These are phyloP conservation scores for Equus quagga DNA, from an alignment of 2,113 vertebrate species.

Conservation along the genomic window DNA sequence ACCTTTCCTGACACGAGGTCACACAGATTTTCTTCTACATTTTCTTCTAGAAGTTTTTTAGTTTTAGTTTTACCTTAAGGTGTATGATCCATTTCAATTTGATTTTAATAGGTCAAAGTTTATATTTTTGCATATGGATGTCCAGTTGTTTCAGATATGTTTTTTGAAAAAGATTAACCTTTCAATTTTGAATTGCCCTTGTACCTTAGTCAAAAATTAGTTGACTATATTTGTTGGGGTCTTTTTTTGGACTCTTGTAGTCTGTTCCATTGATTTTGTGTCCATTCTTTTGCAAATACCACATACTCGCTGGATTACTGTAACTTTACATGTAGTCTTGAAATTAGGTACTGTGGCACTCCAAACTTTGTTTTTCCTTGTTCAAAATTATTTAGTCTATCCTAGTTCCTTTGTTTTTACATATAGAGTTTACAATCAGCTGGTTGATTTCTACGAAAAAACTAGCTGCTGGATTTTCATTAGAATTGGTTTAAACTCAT, in stretches of 20 bases:
- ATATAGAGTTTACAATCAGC: not conserved
- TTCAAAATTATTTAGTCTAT: constrained; percentile 6
- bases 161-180: not conserved
- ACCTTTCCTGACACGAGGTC: not conserved
- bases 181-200: not conserved
- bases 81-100: too few species aligned
- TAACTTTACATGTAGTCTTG: not conserved
- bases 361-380: not conserved
- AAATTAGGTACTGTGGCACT: not conserved
- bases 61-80: too few species aligned
- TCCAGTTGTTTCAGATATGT: not conserved
- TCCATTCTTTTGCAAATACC: not conserved
- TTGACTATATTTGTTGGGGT: not conserved
- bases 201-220: not conserved
- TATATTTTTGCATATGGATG: too few species aligned
- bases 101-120: too few species aligned
- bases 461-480: not conserved
- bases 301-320: not conserved
- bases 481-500: not conserved
- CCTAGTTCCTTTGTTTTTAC: not conserved
- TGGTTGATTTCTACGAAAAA: not conserved
- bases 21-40: not conserved
- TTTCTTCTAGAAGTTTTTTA: too few species aligned
- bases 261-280: not conserved
- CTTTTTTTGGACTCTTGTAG: not conserved